These are phyloP conservation scores for Cosmorhoe ocellata DNA, from an alignment of 2,888 invertebrate species.

Conservation along the genomic window DNA sequence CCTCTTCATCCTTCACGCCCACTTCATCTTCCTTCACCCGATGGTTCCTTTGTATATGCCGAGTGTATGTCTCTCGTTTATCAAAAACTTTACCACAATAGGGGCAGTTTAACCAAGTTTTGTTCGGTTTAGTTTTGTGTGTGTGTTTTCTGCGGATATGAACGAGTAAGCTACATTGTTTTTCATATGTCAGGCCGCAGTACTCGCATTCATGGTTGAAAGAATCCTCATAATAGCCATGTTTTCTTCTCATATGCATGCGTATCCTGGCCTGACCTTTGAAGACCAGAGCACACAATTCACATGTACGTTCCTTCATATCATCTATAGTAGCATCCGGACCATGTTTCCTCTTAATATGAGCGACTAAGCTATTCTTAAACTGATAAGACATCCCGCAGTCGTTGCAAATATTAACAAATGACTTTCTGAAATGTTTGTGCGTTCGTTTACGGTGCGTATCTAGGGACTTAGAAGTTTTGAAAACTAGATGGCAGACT, in stretches of 20 bases:
- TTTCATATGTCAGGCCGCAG: conserved; percentile 71
- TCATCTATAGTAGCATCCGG: conserved; percentile 58
- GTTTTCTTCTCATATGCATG: conserved; percentile 74
- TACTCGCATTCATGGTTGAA: conserved; percentile 64
- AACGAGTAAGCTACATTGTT: conserved; percentile 65
- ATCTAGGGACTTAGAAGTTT: conserved; percentile 58
- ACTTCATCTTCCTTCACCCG: conserved; percentile 51
- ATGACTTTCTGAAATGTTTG: conserved; percentile 56
- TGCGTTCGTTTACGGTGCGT: conserved; percentile 71
- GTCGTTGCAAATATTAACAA: conserved; percentile 64
- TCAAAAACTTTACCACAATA: conserved; percentile 68
- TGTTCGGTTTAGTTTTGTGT: conserved; percentile 43
- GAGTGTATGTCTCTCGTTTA: conserved; percentile 66
- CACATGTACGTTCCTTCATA: conserved; percentile 61
- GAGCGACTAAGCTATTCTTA: conserved; percentile 68
- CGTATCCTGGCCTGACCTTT: conserved; percentile 65
- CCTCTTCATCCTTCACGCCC: conserved; percentile 29
- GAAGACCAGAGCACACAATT: conserved; percentile 70
- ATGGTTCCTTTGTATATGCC: conserved; percentile 73
- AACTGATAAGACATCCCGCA: conserved; percentile 71
- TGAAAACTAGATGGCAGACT: conserved; percentile 71
- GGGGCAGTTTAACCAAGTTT: conserved; percentile 64
- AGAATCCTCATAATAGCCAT: conserved; percentile 62
- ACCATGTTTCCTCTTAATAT: conserved; percentile 69
- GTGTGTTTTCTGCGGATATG: conserved; percentile 69